A percentile compares a stretch with the other conserved stretches of the same genome.
These are phyloP conservation scores for Lepas anatifera DNA, from an alignment of 2,888 invertebrate genomes.

Conservation along the genomic window DNA sequence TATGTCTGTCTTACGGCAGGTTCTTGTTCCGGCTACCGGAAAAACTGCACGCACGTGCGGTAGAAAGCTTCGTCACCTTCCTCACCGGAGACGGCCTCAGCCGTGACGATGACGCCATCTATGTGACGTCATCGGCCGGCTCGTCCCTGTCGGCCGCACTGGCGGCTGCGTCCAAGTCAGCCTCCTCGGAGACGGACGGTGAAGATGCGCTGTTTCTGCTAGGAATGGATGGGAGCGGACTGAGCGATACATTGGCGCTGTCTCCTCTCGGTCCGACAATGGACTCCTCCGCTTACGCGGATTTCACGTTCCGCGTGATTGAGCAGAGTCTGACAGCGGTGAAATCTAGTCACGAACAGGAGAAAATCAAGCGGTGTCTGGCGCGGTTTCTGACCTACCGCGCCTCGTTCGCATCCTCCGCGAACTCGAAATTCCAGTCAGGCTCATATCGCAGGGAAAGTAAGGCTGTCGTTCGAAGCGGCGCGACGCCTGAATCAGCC, in stretches of 20 bases:
- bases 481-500: too few species aligned
- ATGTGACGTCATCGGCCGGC: too few species aligned
- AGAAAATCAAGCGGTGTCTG: neutral
- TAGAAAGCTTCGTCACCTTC: neutral
- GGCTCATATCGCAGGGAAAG: too few species aligned
- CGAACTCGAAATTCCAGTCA: too few species aligned
- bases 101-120: too few species aligned
- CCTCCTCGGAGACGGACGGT: neutral
- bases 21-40: neutral
- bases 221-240: neutral
- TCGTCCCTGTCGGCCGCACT: too few species aligned
- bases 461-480: too few species aligned
- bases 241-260: neutral
- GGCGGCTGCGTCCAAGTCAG: too few species aligned
- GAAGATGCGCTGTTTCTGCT: neutral
- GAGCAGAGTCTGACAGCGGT: too few species aligned
- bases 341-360: too few species aligned
- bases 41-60: neutral
- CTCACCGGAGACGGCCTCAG: neutral
- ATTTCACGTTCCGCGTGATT: neutral
- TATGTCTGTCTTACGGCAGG: too few species aligned
- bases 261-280: neutral
- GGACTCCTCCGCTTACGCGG: neutral
- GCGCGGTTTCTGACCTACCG: neutral
- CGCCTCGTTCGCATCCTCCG: neutral